These are phyloP conservation scores for Geopemphigus sp. DNA, from an alignment of 1,140 invertebrate species.

Conservation along the genomic window DNA sequence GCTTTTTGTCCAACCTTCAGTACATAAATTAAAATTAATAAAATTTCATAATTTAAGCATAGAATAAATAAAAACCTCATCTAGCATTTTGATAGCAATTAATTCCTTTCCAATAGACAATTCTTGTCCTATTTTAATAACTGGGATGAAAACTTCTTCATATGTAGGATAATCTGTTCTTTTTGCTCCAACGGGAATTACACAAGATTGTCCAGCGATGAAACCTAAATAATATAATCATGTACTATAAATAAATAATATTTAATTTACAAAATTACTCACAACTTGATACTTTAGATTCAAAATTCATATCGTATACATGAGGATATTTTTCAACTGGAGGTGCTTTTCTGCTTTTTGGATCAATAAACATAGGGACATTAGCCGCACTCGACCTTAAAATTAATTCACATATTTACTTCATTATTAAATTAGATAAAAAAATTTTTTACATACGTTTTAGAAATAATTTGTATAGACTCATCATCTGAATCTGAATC, in stretches of 20 bases:
- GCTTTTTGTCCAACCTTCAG: constrained; percentile 74
- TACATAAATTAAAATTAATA: constrained; percentile 29
- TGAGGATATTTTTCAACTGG: constrained; percentile 64
- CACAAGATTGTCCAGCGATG: constrained; percentile 74
- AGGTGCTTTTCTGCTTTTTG: constrained; percentile 29
- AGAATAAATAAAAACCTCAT: constrained; percentile 64
- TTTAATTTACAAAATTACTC: constrained; percentile 51
- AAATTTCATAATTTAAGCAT: constrained; percentile 38
- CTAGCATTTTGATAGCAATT: constrained; percentile 71
- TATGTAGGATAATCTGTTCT: constrained; percentile 70
- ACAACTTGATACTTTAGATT: constrained; percentile 67
- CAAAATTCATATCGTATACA: constrained; percentile 76
- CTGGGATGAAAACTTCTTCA: constrained; percentile 87
- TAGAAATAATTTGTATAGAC: constrained; percentile 57
- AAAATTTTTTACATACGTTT: constrained; percentile 55
- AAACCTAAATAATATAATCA: constrained; percentile 62
- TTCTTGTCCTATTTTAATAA: constrained; percentile 64
- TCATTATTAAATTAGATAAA: not conserved
- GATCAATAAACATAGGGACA: constrained; percentile 32
- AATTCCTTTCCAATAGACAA: constrained; percentile 66
- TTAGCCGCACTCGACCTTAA: constrained; percentile 25
- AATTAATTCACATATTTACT: constrained; percentile 51
- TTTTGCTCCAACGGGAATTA: constrained; percentile 73
- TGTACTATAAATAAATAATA: constrained; percentile 43
- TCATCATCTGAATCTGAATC: constrained; percentile 59